phyloP scores from a whole-genome alignment of 2,888 invertebrate genomes.

The Panopea generosa region DNA sequence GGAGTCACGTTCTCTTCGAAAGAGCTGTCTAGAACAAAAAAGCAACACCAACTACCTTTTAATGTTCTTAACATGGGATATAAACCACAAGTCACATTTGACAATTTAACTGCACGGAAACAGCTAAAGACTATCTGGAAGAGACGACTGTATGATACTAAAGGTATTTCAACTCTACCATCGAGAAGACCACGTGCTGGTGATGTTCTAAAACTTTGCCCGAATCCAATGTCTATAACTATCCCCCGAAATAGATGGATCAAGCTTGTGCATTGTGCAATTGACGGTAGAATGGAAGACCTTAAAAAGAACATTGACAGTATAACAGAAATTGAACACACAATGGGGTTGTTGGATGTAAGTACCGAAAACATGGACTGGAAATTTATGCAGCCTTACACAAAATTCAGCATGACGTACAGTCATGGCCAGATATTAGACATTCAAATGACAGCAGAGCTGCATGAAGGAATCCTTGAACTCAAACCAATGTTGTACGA shows the following conservation, averaged over 20 bases:
- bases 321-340: too few species aligned
- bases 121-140: slow-evolving; percentile 57
- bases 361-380: slow-evolving; percentile 29
- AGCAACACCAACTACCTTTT: slow-evolving; percentile 53
- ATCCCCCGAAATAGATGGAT: slow-evolving; percentile 24
- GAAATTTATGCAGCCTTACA: slow-evolving; percentile 32
- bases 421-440: slow-evolving; percentile 50
- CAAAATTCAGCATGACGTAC: slow-evolving; percentile 57
- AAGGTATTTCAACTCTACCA: not conserved
- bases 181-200: not conserved
- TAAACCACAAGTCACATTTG: slow-evolving; percentile 53
- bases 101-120: slow-evolving; percentile 32
- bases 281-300: slow-evolving; percentile 17
- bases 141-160: slow-evolving; percentile 54
- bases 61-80: slow-evolving; percentile 55
- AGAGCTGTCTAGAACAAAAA: slow-evolving; percentile 41
- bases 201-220: slow-evolving; percentile 1
- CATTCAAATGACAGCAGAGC: slow-evolving; percentile 59
- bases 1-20: slow-evolving; percentile 60
- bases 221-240: slow-evolving; percentile 4
- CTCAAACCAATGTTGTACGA: slow-evolving; percentile 55
- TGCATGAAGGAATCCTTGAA: slow-evolving; percentile 49
- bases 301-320: slow-evolving; percentile 2
- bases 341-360: slow-evolving; percentile 25
- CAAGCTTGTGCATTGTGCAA: slow-evolving; percentile 12